A percentile compares a stretch with the other conserved stretches of the same genome.
Evolutionary conservation across 2,888 invertebrate species (phyloP).

Genomic region (Chrysodeixis includens): DNA sequence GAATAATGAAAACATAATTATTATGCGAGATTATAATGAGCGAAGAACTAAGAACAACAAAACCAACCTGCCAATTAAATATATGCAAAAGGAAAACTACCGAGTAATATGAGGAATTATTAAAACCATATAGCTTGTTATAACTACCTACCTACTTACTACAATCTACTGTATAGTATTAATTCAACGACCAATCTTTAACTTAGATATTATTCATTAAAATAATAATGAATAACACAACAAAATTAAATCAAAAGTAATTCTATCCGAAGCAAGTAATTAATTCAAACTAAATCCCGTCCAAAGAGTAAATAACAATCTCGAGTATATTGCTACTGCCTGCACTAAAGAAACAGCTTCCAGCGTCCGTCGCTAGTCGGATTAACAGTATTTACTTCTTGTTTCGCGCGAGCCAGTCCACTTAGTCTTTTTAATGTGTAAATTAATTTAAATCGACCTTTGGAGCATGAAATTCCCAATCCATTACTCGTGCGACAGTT

Average conservation of each 20-base stretch:
- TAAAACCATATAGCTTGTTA: not conserved
- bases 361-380: constrained; percentile 69
- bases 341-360: constrained; percentile 46
- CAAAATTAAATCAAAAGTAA: not conserved
- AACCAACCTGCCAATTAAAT: constrained; percentile 5
- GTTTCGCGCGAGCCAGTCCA: constrained; percentile 68
- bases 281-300: not conserved
- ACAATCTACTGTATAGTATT: too few species aligned
- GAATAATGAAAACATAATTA: constrained; percentile 26
- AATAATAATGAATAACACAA: not conserved
- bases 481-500: constrained; percentile 81
- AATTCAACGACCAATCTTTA: too few species aligned
- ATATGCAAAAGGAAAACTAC: constrained; percentile 6
- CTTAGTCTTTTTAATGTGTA: constrained; percentile 82
- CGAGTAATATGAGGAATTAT: not conserved
- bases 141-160: not conserved
- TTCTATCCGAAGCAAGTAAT: not conserved
- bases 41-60: constrained; percentile 18
- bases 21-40: constrained; percentile 19
- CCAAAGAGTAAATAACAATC: constrained; percentile 2
- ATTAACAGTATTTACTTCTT: constrained; percentile 82
- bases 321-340: constrained; percentile 11
- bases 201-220: not conserved
- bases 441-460: constrained; percentile 86
- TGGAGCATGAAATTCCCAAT: constrained; percentile 84